Evolutionary conservation across 2,113 vertebrate genomes (phyloP), one percentile per base, ranked within the genome.

Genomic region (Corythaeola cristata): DNA sequence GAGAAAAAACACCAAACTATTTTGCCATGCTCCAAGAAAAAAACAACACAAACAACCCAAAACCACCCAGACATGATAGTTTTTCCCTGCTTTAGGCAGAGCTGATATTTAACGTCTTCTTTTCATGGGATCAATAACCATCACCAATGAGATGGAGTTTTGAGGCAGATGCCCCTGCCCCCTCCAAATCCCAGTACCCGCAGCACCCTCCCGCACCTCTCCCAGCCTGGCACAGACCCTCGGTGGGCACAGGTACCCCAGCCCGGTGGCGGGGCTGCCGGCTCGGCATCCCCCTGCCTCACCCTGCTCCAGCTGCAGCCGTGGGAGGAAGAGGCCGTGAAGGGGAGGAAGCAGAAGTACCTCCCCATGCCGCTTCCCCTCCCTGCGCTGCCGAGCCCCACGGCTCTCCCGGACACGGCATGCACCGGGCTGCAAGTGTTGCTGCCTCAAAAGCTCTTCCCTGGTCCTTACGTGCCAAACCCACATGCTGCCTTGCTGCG

Each of bases 301-400:
- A 26, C 20, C 13, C 11, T 16, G 3, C 68, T 96, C 76, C 85
- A 71, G 87, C 88, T 92, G 80, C 89, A 85, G 73, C 47, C 4
- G 7, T 23, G 75, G 85, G 93, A 98, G 97, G 98, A 98, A 97
- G 97, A 58, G 24, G 96, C 96, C 91, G 62, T 71, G 18, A 53
- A 93, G 94, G 18, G 68, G 50, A 98, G 95, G 88, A 92, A 97
- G 78, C 44, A 84, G 41, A 95, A 93, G 75, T 63, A 60, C 91
- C 55, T 96, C 94, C 91, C 89, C 53, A 6, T 50, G 47, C 18
- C 7, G 23, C 89, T 93, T 39, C 39, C 93, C 80, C 93, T 82
- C 93, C 49, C 63, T 50, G 30, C 4, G 7, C 41, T 5, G 27
- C 9, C 0, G 39, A 75, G 35, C 74, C 56, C 35, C 72, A 58